A percentile compares a stretch with the other conserved stretches of the same genome.
Conservation (phyloP, 1,140 invertebrate genomes). For the Mya arenaria region DNA sequence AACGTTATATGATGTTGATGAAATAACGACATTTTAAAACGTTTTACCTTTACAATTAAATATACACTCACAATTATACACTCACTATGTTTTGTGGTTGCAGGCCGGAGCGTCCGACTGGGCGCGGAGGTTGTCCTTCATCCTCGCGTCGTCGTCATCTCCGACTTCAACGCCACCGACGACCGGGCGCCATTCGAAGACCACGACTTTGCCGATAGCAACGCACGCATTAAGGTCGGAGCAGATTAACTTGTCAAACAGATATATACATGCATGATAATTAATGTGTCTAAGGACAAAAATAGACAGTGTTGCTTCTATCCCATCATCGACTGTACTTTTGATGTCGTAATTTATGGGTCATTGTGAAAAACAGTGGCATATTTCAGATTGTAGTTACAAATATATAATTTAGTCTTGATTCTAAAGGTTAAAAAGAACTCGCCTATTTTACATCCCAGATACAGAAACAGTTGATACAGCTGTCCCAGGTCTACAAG, state of each 20-base stretch:
- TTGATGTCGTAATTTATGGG: neutral
- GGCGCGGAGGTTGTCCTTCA: neutral
- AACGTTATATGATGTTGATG: too few species aligned
- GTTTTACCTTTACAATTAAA: too few species aligned
- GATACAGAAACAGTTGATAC: conserved; percentile 15
- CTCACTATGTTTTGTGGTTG: too few species aligned
- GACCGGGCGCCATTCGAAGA: conserved; percentile 24
- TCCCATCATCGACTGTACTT: neutral
- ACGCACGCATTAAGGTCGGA: conserved; percentile 7
- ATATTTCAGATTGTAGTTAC: too few species aligned
- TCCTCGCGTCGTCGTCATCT: conserved; percentile 24
- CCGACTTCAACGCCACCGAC: conserved; percentile 8
- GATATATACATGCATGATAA: neutral
- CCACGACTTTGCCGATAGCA: neutral
- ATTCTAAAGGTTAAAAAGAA: too few species aligned
- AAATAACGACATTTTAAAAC: too few species aligned
- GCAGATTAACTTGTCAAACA: neutral
- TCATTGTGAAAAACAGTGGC: too few species aligned
- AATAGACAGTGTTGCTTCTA: neutral
- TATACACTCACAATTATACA: too few species aligned
- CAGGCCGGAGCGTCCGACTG: too few species aligned
- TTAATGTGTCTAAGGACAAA: neutral
- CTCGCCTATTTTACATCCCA: too few species aligned
- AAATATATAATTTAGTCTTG: too few species aligned
- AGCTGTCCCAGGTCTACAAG: neutral